Percentiles rank a stretch among this genome's conserved stretches.
phyloP scores from a whole-genome alignment of 1,140 invertebrate genomes.

The Drosophila mayri region DNA sequence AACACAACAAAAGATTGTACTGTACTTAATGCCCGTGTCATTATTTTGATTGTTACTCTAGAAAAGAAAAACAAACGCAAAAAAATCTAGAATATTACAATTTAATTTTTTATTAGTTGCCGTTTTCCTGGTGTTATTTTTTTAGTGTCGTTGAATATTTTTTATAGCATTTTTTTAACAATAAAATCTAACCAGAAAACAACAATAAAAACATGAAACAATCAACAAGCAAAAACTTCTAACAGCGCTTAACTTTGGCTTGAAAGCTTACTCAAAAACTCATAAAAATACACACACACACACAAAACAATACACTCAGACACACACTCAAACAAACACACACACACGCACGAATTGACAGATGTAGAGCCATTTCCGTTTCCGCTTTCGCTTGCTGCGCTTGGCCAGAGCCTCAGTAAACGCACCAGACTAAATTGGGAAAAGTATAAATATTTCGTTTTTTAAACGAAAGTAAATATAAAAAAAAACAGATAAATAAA shows the following conservation, averaged over 20 bases:
- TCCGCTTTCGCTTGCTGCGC: slow-evolving; percentile 27
- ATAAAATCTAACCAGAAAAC: slow-evolving; percentile 57
- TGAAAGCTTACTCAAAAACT: slow-evolving; percentile 53
- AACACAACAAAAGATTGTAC: background rate
- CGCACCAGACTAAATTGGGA: background rate
- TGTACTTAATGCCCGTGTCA: background rate
- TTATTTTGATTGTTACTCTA: slow-evolving; percentile 24
- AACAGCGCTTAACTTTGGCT: slow-evolving; percentile 67
- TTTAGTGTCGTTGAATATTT: slow-evolving; percentile 1
- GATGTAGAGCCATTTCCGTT: slow-evolving; percentile 23
- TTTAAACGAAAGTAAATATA: background rate
- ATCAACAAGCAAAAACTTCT: slow-evolving; percentile 48
- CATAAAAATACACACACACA: slow-evolving; percentile 35
- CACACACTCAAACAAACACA: slow-evolving; percentile 24
- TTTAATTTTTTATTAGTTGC: slow-evolving; percentile 42
- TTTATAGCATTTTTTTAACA: slow-evolving; percentile 39
- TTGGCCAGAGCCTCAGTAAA: background rate
- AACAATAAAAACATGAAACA: slow-evolving; percentile 32
- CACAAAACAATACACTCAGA: slow-evolving; percentile 30
- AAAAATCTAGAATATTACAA: slow-evolving; percentile 18
- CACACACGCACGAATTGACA: slow-evolving; percentile 30
- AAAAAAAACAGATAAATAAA: background rate
- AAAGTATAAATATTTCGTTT: background rate
- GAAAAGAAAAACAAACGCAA: background rate
- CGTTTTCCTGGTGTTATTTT: slow-evolving; percentile 51